These are phyloP conservation scores for Eledone cirrhosa DNA, from an alignment of 2,888 invertebrate species.

Conservation along the genomic window DNA sequence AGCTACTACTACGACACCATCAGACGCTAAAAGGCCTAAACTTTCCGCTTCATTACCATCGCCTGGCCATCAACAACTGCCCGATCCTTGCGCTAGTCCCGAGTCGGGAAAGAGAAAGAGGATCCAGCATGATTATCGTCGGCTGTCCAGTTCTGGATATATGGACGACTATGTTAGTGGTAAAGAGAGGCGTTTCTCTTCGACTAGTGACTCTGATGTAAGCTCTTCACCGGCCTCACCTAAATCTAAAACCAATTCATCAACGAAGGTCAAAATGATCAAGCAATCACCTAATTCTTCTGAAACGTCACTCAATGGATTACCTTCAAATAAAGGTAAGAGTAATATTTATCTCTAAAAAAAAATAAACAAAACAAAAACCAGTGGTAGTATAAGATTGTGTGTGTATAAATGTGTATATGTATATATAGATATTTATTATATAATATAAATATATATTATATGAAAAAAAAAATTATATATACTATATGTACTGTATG, in stretches of 20 bases:
- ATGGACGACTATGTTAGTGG: slow-evolving; percentile 62
- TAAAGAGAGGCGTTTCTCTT: slow-evolving; percentile 52
- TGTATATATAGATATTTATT: neutral
- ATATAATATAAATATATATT: too few relatives aligned
- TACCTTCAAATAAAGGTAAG: slow-evolving; percentile 24
- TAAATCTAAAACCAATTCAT: slow-evolving; percentile 37
- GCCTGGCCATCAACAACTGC: slow-evolving; percentile 9
- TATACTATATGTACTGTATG: too few relatives aligned
- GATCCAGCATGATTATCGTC: slow-evolving; percentile 64
- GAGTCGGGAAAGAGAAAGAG: slow-evolving; percentile 60
- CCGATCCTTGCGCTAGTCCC: slow-evolving; percentile 49
- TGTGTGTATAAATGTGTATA: neutral
- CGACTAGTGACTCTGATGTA: slow-evolving; percentile 49
- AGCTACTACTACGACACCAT: slow-evolving; percentile 26
- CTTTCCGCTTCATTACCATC: slow-evolving; percentile 35
- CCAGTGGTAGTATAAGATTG: neutral
- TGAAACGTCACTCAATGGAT: slow-evolving; percentile 25
- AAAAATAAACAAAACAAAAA: neutral
- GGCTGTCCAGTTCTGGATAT: slow-evolving; percentile 65
- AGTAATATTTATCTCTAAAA: neutral
- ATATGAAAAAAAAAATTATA: too few relatives aligned
- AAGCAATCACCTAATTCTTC: neutral
- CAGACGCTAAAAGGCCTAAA: slow-evolving; percentile 48
- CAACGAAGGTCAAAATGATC: slow-evolving; percentile 40
- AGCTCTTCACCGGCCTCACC: slow-evolving; percentile 41